Evolutionary conservation across 2,888 invertebrate genomes (phyloP).

Genomic region (Cynaeus angustus): DNA sequence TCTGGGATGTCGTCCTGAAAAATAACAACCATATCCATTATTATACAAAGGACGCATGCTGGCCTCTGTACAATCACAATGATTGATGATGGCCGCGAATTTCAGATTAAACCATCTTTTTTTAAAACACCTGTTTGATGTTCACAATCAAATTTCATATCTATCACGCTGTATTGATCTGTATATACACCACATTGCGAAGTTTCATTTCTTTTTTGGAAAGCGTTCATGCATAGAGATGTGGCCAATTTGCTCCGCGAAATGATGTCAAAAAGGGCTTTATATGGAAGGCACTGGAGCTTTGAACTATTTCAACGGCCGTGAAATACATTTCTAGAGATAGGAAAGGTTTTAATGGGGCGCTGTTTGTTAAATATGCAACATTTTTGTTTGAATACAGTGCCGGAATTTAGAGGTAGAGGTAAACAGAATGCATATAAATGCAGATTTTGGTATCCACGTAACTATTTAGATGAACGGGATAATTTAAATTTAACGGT

Average conservation of each 20-base stretch:
- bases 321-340: neutral
- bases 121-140: conserved; percentile 39
- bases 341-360: neutral
- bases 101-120: conserved; percentile 36
- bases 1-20: conserved; percentile 74
- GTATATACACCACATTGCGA: neutral
- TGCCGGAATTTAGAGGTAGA: too few relatives aligned
- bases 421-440: too few relatives aligned
- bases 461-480: too few relatives aligned
- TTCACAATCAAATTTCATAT: conserved; percentile 26
- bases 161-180: conserved; percentile 14
- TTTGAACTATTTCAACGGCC: neutral
- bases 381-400: too few relatives aligned
- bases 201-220: conserved; percentile 25
- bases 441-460: too few relatives aligned
- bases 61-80: conserved; percentile 39
- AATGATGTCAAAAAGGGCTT: conserved; percentile 2
- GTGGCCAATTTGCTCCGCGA: conserved; percentile 2
- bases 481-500: too few relatives aligned
- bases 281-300: neutral
- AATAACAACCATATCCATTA: conserved; percentile 52
- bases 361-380: too few relatives aligned
- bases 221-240: conserved; percentile 8
- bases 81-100: conserved; percentile 48
- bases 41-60: conserved; percentile 37